Evolutionary conservation across 92 coral and sea anemone species (phyloP).

Genomic region (Heteractis magnifica): DNA sequence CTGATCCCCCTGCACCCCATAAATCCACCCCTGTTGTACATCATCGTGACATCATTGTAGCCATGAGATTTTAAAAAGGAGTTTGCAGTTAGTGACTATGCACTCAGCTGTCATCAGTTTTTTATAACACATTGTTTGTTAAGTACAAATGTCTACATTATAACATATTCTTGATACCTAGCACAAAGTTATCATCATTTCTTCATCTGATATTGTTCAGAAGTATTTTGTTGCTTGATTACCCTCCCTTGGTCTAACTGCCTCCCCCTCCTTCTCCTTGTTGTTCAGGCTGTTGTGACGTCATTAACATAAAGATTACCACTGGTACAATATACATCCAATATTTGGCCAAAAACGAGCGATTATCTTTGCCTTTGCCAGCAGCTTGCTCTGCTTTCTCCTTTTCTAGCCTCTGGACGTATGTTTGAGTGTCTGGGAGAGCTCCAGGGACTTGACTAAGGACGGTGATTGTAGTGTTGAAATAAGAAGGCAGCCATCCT

Average conservation of each 20-base stretch:
- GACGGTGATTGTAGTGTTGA: conserved; percentile 82
- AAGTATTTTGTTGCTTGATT: neutral
- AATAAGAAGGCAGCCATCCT: conserved; percentile 44
- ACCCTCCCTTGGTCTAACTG: neutral
- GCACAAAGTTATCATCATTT: neutral
- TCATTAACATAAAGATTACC: conserved; percentile 77
- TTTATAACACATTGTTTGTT: no score
- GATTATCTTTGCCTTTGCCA: conserved; percentile 87
- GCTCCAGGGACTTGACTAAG: conserved; percentile 75
- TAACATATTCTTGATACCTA: no score
- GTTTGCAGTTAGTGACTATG: no score
- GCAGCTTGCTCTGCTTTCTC: conserved; percentile 77
- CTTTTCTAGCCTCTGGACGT: conserved; percentile 84
- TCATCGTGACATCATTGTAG: no score
- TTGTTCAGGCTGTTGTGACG: conserved; percentile 77
- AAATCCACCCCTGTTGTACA: no score
- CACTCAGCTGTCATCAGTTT: no score
- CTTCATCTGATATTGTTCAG: neutral
- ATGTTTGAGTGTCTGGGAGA: conserved; percentile 91
- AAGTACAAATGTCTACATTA: no score
- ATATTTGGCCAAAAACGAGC: conserved; percentile 92
- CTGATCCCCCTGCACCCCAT: no score
- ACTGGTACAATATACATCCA: conserved; percentile 93
- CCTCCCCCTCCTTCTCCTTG: conserved; percentile 74
- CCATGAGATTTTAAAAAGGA: no score